Percentiles rank a stretch among this genome's conserved stretches.
Evolutionary conservation across 2,888 invertebrate genomes (phyloP).

Genomic region (Leptarthrus brevirostris): DNA sequence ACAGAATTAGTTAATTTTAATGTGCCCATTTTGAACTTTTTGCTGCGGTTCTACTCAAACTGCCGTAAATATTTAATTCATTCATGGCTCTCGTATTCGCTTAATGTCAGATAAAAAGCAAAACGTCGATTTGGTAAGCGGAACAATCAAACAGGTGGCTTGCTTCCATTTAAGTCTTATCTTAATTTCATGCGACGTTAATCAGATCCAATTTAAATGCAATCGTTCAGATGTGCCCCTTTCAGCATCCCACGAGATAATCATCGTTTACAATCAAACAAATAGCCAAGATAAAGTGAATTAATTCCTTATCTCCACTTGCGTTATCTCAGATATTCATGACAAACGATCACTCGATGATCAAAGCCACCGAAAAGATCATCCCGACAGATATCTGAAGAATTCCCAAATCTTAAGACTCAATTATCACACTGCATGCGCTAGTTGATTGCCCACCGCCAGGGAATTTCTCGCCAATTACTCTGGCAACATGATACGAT

Average conservation of each 20-base stretch:
- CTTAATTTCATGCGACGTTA: constrained; percentile 46
- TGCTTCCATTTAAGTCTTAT: constrained; percentile 40
- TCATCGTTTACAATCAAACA: constrained; percentile 43
- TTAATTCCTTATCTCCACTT: constrained; percentile 25
- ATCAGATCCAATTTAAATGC: constrained; percentile 48
- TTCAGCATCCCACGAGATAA: constrained; percentile 28
- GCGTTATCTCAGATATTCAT: constrained; percentile 8
- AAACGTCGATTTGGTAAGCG: not conserved
- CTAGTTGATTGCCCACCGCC: constrained; percentile 43
- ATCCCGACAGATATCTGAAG: constrained; percentile 13
- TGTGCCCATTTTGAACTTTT: too few species aligned
- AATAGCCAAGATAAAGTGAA: constrained; percentile 45
- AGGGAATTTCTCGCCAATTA: constrained; percentile 53
- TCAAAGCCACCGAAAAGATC: constrained; percentile 44
- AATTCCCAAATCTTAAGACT: constrained; percentile 52
- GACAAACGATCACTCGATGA: constrained; percentile 44
- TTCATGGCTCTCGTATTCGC: too few species aligned
- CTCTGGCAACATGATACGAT: constrained; percentile 46
- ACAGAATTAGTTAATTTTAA: too few species aligned
- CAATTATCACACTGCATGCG: constrained; percentile 52
- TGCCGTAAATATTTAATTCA: not conserved
- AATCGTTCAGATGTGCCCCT: constrained; percentile 30
- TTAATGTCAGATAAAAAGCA: too few species aligned
- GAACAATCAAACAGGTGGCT: constrained; percentile 44
- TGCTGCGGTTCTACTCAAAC: too few species aligned